A percentile compares a stretch with the other conserved stretches of the same genome.
These are phyloP conservation scores for Anableps anableps DNA, from an alignment of 2,797 vertebrate species.

Conservation along the genomic window DNA sequence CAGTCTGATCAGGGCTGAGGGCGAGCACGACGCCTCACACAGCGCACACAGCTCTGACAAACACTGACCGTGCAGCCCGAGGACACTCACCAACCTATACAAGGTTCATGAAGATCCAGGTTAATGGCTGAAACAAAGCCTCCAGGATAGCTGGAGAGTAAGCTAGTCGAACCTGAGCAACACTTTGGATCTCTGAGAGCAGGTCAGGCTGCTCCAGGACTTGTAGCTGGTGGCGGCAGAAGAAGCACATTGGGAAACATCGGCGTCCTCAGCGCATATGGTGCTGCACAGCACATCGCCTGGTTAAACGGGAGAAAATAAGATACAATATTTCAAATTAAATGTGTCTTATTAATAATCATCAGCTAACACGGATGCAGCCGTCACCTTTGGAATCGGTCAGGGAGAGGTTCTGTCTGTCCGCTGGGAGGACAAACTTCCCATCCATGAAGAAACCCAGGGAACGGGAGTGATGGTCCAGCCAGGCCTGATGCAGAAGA, in stretches of 20 bases:
- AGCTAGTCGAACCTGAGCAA: conserved; percentile 69
- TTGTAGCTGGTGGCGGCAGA: conserved; percentile 61
- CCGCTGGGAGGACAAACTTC: conserved; percentile 60
- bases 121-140: background rate
- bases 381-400: conserved; percentile 69
- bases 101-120: background rate
- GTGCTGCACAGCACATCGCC: conserved; percentile 67
- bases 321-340: background rate
- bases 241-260: conserved; percentile 63
- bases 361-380: background rate
- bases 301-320: conserved; percentile 26
- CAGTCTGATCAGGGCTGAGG: conserved; percentile 78
- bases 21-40: conserved; percentile 68
- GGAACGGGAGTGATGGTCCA: conserved; percentile 70
- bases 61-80: conserved; percentile 76
- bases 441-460: conserved; percentile 79
- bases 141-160: background rate
- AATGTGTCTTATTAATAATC: background rate
- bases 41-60: conserved; percentile 76
- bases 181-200: conserved; percentile 72
- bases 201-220: conserved; percentile 72
- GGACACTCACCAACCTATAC: conserved; percentile 62
- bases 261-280: conserved; percentile 67
- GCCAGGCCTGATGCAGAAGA: conserved; percentile 72
- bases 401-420: conserved; percentile 53